Conservation (phyloP, 2,113 vertebrate species). For the Gavia stellata region DNA sequence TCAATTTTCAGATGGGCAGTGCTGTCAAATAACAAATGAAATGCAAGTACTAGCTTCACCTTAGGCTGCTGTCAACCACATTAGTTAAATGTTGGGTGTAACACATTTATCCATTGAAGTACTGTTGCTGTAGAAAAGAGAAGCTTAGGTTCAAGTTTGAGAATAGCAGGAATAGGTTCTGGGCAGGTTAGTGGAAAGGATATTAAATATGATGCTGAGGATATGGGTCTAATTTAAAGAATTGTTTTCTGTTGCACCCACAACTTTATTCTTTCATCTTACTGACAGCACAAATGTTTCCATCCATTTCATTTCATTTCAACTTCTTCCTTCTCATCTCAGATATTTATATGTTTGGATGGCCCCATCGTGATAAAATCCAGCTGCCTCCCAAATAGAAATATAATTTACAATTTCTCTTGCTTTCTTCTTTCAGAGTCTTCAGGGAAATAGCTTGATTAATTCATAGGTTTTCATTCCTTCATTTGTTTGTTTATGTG, state of each 20-base stretch:
- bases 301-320: constrained; percentile 13
- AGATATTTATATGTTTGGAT: constrained; percentile 15
- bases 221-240: constrained; percentile 11
- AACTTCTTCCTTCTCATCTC: neutral
- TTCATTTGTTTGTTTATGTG: constrained; percentile 13
- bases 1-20: neutral
- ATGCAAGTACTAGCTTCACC: neutral
- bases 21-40: neutral
- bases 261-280: constrained; percentile 18
- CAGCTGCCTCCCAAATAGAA: neutral
- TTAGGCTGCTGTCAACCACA: neutral
- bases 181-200: neutral
- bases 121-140: neutral
- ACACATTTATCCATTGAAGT: neutral
- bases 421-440: neutral
- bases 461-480: constrained; percentile 27
- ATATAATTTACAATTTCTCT: constrained; percentile 5
- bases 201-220: neutral
- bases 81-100: neutral
- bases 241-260: neutral
- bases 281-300: neutral
- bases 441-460: constrained; percentile 6
- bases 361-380: neutral
- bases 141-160: neutral
- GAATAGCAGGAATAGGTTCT: neutral